These are phyloP conservation scores for Brevimyrus niger DNA, from an alignment of 2,113 vertebrate genomes.

Conservation along the genomic window DNA sequence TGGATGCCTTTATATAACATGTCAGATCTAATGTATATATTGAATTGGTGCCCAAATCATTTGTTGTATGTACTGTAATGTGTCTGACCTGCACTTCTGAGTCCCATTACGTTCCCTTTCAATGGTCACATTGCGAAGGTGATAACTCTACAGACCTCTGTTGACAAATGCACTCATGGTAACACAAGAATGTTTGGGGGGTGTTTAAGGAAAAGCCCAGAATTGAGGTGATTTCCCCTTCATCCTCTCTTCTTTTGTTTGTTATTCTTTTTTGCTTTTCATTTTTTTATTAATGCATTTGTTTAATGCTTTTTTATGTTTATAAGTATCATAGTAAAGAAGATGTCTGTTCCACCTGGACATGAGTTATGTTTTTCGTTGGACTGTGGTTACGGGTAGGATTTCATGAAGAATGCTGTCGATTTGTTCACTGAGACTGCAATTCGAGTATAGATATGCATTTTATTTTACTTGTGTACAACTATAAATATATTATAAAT, in stretches of 20 bases:
- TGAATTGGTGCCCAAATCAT: slow-evolving; percentile 69
- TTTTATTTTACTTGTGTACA: slow-evolving; percentile 99
- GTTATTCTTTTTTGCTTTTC: slow-evolving; percentile 64
- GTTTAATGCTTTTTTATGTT: slow-evolving; percentile 69
- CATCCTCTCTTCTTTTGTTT: slow-evolving; percentile 61
- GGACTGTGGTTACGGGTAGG: slow-evolving; percentile 71
- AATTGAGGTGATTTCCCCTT: slow-evolving; percentile 9
- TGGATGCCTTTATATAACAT: slow-evolving; percentile 75
- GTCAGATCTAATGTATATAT: slow-evolving; percentile 71
- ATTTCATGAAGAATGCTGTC: slow-evolving; percentile 81
- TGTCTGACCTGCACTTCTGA: slow-evolving; percentile 64
- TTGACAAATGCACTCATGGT: slow-evolving; percentile 43
- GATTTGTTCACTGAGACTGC: slow-evolving; percentile 69
- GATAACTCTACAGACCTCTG: slow-evolving; percentile 45
- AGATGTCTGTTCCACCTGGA: slow-evolving; percentile 54
- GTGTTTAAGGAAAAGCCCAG: slow-evolving; percentile 41
- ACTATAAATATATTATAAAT: slow-evolving; percentile 88
- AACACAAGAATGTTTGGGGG: slow-evolving; percentile 55
- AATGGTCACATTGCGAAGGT: slow-evolving; percentile 51
- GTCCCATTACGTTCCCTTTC: slow-evolving; percentile 41
- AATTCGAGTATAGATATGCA: slow-evolving; percentile 89
- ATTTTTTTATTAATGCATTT: slow-evolving; percentile 67
- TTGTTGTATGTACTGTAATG: slow-evolving; percentile 74
- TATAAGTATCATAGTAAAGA: slow-evolving; percentile 61
- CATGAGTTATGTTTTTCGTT: slow-evolving; percentile 62